Base-by-base conservation (phyloP, 2,888 invertebrate genomes). In the Allacma fusca region DNA sequence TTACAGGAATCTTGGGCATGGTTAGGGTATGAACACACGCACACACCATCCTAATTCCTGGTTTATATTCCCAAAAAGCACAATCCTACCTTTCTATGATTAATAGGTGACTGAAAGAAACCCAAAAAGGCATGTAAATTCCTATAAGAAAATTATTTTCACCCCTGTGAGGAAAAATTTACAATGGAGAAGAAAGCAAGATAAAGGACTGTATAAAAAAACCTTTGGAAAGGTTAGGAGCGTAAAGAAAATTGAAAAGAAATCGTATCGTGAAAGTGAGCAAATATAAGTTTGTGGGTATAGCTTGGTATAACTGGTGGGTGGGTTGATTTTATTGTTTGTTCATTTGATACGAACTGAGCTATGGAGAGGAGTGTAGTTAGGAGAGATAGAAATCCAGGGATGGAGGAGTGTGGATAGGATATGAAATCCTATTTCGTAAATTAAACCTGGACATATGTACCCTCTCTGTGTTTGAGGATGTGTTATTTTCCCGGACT, bases 381-480 rank as follows among this genome's bases (percentile, higher is more conserved):
- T 40, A 13, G 40, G 13, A 40, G 40, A 62, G 64, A 74, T 26
- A 67, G 79, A 79, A 77, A 80, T 77, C 76, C 79, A 79, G 79
- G 70, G 79, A 40, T n/a, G 13, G 5, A 5, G 40, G 40, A 59
- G 74, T 76, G 64, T 77, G 74, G 68, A 44, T 68, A 57, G 74
- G 75, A 77, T 80, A 80, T 79, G 79, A 82, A 82, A 82, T 81
- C 74, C 80, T 79, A 82, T 80, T 80, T 81, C 76, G 77, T 81
- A 81, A 81, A 81, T 80, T 81, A 80, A 81, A 82, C 79, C 75
- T 78, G 73, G 68, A 75, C 34, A 71, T 50, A 68, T 21, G 5
- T 4, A 21, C 4, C 21, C 13, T 43, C 29, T 69, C 16, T 16
- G 5, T 34, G n/a, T 26, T 19, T 26, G 34, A 34, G 34, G 34